Percentiles rank a stretch among this genome's conserved stretches.
These are phyloP conservation scores for Bettongia penicillata DNA, from an alignment of 2,113 vertebrate genomes.

Conservation along the genomic window DNA sequence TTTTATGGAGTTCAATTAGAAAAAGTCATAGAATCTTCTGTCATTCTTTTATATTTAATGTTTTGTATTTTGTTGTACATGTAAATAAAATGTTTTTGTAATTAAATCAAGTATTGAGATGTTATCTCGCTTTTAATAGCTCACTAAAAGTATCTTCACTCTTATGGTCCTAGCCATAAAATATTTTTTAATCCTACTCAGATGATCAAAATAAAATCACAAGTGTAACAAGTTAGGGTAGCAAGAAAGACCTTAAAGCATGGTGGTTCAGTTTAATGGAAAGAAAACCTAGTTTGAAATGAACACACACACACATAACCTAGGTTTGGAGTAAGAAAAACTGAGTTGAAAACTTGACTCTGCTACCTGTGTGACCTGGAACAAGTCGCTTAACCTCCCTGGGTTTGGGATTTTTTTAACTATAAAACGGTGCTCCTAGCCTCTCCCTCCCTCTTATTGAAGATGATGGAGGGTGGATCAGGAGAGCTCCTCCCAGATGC, in stretches of 20 bases:
- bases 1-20: not conserved
- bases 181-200: not conserved
- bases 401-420: not conserved
- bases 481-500: not conserved
- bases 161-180: not conserved
- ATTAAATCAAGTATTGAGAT: not conserved
- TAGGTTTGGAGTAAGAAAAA: not conserved
- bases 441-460: not conserved
- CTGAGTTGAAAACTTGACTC: not conserved
- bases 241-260: not conserved
- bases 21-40: not conserved
- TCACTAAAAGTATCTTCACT: not conserved
- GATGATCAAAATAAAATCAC: not conserved
- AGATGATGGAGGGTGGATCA: not conserved
- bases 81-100: not conserved
- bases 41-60: not conserved
- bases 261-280: not conserved
- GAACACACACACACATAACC: too few species aligned
- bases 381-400: not conserved
- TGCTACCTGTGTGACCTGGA: not conserved
- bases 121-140: not conserved
- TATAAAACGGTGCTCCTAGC: not conserved
- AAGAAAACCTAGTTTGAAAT: not conserved
- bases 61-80: not conserved
- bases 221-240: not conserved